phyloP scores from a whole-genome alignment of 1,140 invertebrate genomes.

The Neuroterus valhalla region DNA sequence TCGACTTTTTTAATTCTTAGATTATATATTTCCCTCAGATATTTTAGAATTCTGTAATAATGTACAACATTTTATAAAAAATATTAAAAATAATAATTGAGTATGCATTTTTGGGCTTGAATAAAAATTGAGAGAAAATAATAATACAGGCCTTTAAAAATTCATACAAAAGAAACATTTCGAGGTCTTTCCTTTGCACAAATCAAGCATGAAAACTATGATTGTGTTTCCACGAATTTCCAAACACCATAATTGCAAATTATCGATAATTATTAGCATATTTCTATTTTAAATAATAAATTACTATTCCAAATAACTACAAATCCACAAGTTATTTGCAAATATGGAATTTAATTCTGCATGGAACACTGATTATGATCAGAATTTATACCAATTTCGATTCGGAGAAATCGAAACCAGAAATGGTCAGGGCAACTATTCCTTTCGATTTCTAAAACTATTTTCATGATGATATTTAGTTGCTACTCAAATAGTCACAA shows the following conservation, averaged over 20 bases:
- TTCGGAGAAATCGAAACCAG: not conserved
- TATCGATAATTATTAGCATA: not conserved
- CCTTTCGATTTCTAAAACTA: not conserved
- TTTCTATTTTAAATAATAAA: not conserved
- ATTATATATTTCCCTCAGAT: too few relatives aligned
- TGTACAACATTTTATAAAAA: too few relatives aligned
- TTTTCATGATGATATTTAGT: not conserved
- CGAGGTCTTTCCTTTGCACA: not conserved
- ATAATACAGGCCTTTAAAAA: not conserved
- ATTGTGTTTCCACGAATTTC: slow-evolving; percentile 5
- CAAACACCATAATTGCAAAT: not conserved
- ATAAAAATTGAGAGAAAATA: too few relatives aligned
- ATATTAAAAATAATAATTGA: too few relatives aligned
- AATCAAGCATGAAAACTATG: not conserved
- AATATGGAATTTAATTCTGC: not conserved
- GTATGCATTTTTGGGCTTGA: too few relatives aligned
- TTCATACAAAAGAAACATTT: not conserved
- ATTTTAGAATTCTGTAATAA: too few relatives aligned
- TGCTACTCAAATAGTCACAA: not conserved
- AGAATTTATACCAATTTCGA: not conserved
- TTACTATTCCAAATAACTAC: not conserved
- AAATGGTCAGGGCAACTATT: not conserved
- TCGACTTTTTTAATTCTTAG: too few relatives aligned
- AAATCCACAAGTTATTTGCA: not conserved
- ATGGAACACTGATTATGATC: slow-evolving; percentile 7